A percentile compares a stretch with the other conserved stretches of the same genome.
Evolutionary conservation across 2,113 vertebrate genomes (phyloP).

Genomic region (Varanus komodoensis): DNA sequence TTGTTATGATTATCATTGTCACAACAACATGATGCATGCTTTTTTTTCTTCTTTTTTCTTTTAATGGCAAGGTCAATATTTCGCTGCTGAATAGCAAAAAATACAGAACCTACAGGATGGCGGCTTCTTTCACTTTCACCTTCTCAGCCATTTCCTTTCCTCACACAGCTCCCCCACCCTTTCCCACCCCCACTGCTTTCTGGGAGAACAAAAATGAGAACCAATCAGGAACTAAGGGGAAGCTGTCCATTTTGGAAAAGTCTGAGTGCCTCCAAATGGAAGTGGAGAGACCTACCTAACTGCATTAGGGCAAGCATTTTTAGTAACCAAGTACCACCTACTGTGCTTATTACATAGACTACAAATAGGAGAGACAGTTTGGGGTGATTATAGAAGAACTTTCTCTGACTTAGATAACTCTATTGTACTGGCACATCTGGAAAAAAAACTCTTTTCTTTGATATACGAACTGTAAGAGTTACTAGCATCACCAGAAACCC

Average conservation of each 20-base stretch:
- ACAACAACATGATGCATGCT: slow-evolving; percentile 28
- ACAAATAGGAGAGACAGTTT: not conserved
- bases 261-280: slow-evolving; percentile 69
- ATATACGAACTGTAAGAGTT: not conserved
- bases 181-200: not conserved
- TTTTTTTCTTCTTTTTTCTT: not conserved
- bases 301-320: slow-evolving; percentile 32
- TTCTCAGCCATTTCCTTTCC: slow-evolving; percentile 41
- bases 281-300: slow-evolving; percentile 39
- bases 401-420: slow-evolving; percentile 16
- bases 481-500: slow-evolving; percentile 15
- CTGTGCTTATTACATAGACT: slow-evolving; percentile 12
- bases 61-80: slow-evolving; percentile 2
- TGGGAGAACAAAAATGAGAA: slow-evolving; percentile 45
- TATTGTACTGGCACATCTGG: not conserved
- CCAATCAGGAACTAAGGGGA: slow-evolving; percentile 42
- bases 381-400: slow-evolving; percentile 14
- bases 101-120: slow-evolving; percentile 62
- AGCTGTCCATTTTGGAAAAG: slow-evolving; percentile 56
- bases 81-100: not conserved
- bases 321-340: slow-evolving; percentile 15
- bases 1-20: not conserved
- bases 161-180: slow-evolving; percentile 5
- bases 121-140: not conserved
- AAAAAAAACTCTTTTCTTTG: not conserved